Percentiles rank a stretch among this genome's conserved stretches.
These are phyloP conservation scores for Lasioglossum albipes DNA, from an alignment of 1,140 invertebrate genomes.

Conservation along the genomic window DNA sequence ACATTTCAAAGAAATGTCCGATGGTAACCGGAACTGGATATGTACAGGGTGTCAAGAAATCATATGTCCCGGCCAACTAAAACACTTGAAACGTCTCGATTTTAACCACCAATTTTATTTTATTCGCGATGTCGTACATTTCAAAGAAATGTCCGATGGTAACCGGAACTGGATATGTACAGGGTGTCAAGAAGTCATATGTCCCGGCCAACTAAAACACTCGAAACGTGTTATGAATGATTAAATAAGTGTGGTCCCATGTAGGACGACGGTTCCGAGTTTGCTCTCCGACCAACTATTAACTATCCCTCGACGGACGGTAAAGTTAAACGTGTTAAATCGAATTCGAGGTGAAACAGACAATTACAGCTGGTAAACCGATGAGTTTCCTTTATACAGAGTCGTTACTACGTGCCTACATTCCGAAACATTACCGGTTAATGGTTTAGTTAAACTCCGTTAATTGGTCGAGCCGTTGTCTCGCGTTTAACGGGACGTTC, in stretches of 20 bases:
- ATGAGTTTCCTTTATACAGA: not conserved
- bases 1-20: too few species aligned
- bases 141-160: too few species aligned
- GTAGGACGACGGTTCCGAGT: too few species aligned
- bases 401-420: not conserved
- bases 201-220: too few species aligned
- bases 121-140: too few species aligned
- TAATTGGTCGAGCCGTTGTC: not conserved
- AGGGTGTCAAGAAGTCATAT: too few species aligned
- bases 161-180: too few species aligned
- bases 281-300: not conserved
- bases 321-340: not conserved
- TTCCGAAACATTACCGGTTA: not conserved
- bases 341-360: slow-evolving; percentile 4
- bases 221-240: not conserved
- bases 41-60: too few species aligned
- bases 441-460: not conserved
- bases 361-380: not conserved
- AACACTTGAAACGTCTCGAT: too few species aligned
- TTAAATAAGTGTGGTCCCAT: not conserved
- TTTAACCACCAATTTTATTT: too few species aligned
- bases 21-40: too few species aligned
- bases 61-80: too few species aligned
- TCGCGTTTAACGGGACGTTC: not conserved
- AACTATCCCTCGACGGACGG: not conserved